phyloP scores from a whole-genome alignment of 2,113 vertebrate genomes.

The Eonycteris spelaea region DNA sequence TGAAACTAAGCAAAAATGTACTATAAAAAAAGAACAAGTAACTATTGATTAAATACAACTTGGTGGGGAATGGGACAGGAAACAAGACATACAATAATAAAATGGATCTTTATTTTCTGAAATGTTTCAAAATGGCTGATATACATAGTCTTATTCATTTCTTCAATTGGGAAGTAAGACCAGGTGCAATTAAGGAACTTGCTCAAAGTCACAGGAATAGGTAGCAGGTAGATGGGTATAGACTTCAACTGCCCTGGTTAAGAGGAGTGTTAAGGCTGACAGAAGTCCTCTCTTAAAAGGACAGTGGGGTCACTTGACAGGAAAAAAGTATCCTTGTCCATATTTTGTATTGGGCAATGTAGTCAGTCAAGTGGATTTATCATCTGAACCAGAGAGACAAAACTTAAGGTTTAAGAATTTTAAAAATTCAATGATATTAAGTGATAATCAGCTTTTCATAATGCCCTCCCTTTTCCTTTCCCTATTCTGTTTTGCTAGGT shows the following conservation, averaged over 20 bases:
- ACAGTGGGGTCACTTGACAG: background rate
- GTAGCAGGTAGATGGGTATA: background rate
- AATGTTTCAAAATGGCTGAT: background rate
- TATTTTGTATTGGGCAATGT: background rate
- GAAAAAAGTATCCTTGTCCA: background rate
- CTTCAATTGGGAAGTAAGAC: background rate
- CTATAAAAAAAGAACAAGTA: background rate
- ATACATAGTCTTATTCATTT: background rate
- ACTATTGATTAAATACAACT: background rate
- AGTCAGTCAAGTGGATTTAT: background rate
- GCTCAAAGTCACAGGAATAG: background rate
- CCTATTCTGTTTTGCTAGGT: slow-evolving; percentile 83
- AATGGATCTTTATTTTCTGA: background rate
- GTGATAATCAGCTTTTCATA: slow-evolving; percentile 22
- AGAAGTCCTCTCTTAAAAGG: background rate
- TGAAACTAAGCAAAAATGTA: slow-evolving; percentile 1
- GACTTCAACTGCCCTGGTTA: background rate
- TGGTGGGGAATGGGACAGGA: background rate
- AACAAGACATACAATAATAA: background rate
- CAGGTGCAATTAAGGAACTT: background rate
- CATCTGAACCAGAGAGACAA: background rate
- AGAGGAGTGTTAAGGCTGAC: background rate
- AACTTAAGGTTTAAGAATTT: background rate
- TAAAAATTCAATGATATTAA: background rate
- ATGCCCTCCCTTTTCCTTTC: background rate